Percentiles rank a stretch among this genome's conserved stretches.
Evolutionary conservation across 1,140 invertebrate species (phyloP).

Genomic region (Panulirus ornatus): DNA sequence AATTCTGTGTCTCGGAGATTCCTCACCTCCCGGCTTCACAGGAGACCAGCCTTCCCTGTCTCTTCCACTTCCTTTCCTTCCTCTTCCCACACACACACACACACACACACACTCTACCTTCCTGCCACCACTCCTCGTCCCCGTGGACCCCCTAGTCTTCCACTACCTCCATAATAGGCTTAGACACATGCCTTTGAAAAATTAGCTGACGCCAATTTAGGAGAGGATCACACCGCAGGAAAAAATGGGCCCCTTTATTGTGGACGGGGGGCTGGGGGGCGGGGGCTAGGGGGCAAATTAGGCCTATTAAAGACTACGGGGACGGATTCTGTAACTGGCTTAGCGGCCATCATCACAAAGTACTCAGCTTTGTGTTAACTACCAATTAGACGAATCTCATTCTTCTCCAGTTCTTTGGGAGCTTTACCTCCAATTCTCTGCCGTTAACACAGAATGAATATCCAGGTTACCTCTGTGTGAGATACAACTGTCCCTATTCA

Average conservation of each 20-base stretch:
- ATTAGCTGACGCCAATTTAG: conserved; percentile 67
- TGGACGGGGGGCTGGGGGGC: conserved; percentile 1
- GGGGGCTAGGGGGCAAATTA: conserved; percentile 19
- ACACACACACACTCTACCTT: neutral
- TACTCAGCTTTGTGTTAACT: no score
- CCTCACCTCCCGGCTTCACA: no score
- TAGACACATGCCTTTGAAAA: conserved; percentile 63
- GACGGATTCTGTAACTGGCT: conserved; percentile 33
- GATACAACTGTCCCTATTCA: no score
- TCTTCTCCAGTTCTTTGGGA: no score
- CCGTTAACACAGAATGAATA: no score
- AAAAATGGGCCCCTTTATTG: conserved; percentile 12
- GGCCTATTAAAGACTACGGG: conserved; percentile 39
- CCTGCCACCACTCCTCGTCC: neutral
- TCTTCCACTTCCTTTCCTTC: neutral
- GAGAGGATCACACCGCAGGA: conserved; percentile 37
- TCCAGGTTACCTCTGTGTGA: no score
- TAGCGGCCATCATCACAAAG: neutral
- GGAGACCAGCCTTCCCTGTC: neutral
- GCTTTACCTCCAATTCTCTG: no score
- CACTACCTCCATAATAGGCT: conserved; percentile 53
- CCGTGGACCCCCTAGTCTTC: no score
- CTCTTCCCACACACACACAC: neutral
- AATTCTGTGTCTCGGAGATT: no score
- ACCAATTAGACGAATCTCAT: no score